Evolutionary conservation across 1,140 invertebrate species (phyloP).

Genomic region (Holcopasites calliopsidis): DNA sequence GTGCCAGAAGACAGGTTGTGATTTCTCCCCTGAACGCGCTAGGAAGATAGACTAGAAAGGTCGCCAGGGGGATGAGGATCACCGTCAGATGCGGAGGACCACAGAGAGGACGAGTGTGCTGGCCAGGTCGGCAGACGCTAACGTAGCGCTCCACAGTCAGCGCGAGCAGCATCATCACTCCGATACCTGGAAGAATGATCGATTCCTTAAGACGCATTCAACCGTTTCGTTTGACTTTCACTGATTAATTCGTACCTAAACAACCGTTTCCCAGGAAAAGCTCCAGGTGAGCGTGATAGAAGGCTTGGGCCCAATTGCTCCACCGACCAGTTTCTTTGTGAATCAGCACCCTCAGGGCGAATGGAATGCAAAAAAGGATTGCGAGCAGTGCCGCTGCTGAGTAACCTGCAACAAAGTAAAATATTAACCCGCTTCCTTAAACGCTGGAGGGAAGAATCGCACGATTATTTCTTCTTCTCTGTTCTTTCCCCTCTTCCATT

Average conservation of each 20-base stretch:
- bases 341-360: slow-evolving; percentile 84
- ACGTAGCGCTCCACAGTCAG: slow-evolving; percentile 90
- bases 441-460: too few species aligned
- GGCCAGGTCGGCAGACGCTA: slow-evolving; percentile 88
- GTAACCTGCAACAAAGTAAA: slow-evolving; percentile 85
- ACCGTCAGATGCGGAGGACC: slow-evolving; percentile 83
- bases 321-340: slow-evolving; percentile 84
- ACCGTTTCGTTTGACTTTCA: not conserved
- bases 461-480: too few species aligned
- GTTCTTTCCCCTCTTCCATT: too few species aligned
- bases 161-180: slow-evolving; percentile 89
- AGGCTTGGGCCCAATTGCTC: slow-evolving; percentile 83
- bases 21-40: slow-evolving; percentile 83
- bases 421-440: too few species aligned
- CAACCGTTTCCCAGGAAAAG: slow-evolving; percentile 88
- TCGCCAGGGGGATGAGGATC: slow-evolving; percentile 82
- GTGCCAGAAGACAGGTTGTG: slow-evolving; percentile 79
- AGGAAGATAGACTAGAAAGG: slow-evolving; percentile 84
- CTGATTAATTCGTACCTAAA: slow-evolving; percentile 78
- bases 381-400: slow-evolving; percentile 86
- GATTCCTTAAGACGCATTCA: not conserved
- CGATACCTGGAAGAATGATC: slow-evolving; percentile 80
- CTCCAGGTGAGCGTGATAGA: slow-evolving; percentile 87
- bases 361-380: slow-evolving; percentile 86
- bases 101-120: slow-evolving; percentile 82